Conservation (phyloP, 2,888 invertebrate species). For the Acanthopleura granulata region DNA sequence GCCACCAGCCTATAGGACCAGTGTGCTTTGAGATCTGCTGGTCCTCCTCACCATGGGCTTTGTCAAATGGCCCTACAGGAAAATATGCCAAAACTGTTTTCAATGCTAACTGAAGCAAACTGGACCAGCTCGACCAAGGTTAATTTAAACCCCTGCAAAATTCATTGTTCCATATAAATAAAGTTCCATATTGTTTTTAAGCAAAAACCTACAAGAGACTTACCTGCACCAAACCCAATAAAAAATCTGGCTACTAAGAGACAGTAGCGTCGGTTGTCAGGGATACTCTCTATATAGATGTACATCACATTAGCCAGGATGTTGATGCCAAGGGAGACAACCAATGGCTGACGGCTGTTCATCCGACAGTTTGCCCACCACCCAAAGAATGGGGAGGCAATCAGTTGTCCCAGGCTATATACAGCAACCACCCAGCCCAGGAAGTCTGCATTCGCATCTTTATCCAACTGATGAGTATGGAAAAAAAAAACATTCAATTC, state of each 20-base stretch:
- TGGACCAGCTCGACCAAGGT: too few relatives aligned
- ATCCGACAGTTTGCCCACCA: conserved; percentile 54
- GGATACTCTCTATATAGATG: conserved; percentile 58
- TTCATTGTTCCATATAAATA: too few relatives aligned
- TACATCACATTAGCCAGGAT: conserved; percentile 66
- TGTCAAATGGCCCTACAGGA: too few relatives aligned
- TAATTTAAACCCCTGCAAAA: too few relatives aligned
- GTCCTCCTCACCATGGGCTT: too few relatives aligned
- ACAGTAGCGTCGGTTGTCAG: conserved; percentile 36
- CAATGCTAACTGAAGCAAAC: too few relatives aligned
- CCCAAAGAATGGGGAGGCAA: conserved; percentile 67
- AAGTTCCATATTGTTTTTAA: too few relatives aligned
- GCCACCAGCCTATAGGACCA: too few relatives aligned
- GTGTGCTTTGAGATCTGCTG: too few relatives aligned
- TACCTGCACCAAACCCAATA: conserved; percentile 68
- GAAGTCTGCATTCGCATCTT: conserved; percentile 46
- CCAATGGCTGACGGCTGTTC: conserved; percentile 57
- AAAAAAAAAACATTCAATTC: conserved; percentile 16
- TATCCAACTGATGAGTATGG: conserved; percentile 45
- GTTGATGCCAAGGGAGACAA: conserved; percentile 59
- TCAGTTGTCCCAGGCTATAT: conserved; percentile 67
- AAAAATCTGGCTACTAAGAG: conserved; percentile 57
- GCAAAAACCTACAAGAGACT: background rate
- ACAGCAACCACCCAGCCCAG: conserved; percentile 68
- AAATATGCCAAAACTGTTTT: too few relatives aligned